Conservation (phyloP, 1,140 invertebrate species). For the Ruditapes philippinarum region DNA sequence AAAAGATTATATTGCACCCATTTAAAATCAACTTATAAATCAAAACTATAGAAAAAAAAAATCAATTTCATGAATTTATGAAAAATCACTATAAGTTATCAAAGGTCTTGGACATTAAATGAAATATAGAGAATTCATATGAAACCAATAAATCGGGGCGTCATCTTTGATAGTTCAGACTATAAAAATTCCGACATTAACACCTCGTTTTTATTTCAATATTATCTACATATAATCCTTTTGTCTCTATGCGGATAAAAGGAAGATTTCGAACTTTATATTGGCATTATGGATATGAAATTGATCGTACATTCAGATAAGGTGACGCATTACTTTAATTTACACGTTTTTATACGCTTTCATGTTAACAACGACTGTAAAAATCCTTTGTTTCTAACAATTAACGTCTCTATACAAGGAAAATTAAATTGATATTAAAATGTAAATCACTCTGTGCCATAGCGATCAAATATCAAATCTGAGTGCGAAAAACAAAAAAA, state of each 20-base stretch:
- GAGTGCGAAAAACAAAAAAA: background rate
- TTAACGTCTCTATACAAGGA: slow-evolving; percentile 27
- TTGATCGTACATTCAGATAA: slow-evolving; percentile 28
- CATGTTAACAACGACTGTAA: background rate
- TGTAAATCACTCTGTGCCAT: slow-evolving; percentile 37
- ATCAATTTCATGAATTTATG: no score
- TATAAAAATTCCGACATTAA: slow-evolving; percentile 15
- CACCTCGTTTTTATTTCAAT: slow-evolving; percentile 22
- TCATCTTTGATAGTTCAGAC: background rate
- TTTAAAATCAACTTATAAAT: no score
- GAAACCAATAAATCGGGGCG: no score
- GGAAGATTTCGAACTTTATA: slow-evolving; percentile 30
- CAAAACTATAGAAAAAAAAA: no score
- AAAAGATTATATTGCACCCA: no score
- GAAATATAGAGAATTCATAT: no score
- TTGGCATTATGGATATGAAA: slow-evolving; percentile 38
- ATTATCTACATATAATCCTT: slow-evolving; percentile 25
- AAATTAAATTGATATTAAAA: slow-evolving; percentile 54
- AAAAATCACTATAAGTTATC: no score
- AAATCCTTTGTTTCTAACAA: slow-evolving; percentile 54
- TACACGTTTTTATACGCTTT: slow-evolving; percentile 35
- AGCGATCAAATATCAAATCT: slow-evolving; percentile 19
- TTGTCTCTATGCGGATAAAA: slow-evolving; percentile 41
- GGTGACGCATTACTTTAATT: slow-evolving; percentile 48
- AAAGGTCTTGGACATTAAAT: no score